Conservation (phyloP, 2,888 invertebrate species). For the Clunio marinus region DNA sequence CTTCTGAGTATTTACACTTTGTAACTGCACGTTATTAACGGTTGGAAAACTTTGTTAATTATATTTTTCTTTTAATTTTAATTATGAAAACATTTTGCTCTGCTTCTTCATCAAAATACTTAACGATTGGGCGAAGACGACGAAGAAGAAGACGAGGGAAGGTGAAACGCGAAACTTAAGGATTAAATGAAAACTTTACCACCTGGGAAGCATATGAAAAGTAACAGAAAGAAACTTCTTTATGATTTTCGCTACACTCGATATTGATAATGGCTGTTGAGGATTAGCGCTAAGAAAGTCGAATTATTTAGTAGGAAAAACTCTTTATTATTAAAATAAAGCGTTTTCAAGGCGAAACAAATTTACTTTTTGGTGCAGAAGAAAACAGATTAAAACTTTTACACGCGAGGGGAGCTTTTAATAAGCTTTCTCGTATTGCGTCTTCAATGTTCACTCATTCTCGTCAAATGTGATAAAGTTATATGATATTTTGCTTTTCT, state of each 20-base stretch:
- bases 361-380: neutral
- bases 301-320: neutral
- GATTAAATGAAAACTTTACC: neutral
- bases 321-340: conserved; percentile 16
- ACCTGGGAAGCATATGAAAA: neutral
- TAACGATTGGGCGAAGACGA: neutral
- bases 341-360: neutral
- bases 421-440: neutral
- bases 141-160: neutral
- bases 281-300: conserved; percentile 14
- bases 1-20: neutral
- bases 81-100: conserved; percentile 28
- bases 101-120: neutral
- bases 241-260: neutral
- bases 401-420: conserved; percentile 16
- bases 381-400: conserved; percentile 36
- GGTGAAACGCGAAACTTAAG: neutral
- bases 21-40: conserved; percentile 36
- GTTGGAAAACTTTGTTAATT: conserved; percentile 37
- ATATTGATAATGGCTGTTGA: conserved; percentile 18
- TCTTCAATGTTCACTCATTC: neutral
- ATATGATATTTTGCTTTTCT: neutral
- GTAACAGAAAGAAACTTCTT: neutral
- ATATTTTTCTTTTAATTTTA: conserved; percentile 37
- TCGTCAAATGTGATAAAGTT: conserved; percentile 31